A percentile compares a stretch with the other conserved stretches of the same genome.
phyloP scores from a whole-genome alignment of 2,797 vertebrate species.

The Bradypodion ventrale region DNA sequence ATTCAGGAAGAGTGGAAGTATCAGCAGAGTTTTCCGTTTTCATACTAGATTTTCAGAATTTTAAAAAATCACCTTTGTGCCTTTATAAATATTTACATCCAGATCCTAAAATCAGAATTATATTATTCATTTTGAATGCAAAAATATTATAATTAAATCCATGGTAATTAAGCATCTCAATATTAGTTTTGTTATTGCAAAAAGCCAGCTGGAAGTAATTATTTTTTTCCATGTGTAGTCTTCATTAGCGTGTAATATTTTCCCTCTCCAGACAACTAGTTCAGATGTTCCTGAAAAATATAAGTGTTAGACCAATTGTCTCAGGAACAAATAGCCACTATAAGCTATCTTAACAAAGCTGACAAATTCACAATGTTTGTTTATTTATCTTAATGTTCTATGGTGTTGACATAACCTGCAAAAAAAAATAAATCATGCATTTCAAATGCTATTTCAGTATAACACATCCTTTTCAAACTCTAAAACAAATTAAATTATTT shows the following conservation, averaged over 20 bases:
- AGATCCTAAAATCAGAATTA: constrained; percentile 45
- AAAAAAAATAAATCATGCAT: background rate
- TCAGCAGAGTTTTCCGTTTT: constrained; percentile 77
- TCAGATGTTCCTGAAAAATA: constrained; percentile 63
- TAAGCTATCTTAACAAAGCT: constrained; percentile 54
- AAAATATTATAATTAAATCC: constrained; percentile 68
- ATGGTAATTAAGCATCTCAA: constrained; percentile 66
- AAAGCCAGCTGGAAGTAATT: constrained; percentile 75
- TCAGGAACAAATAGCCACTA: constrained; percentile 59
- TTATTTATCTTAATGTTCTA: background rate
- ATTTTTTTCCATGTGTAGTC: constrained; percentile 64
- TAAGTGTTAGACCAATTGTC: constrained; percentile 54
- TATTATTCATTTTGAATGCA: constrained; percentile 51
- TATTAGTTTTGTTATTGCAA: constrained; percentile 71
- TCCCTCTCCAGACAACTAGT: constrained; percentile 51
- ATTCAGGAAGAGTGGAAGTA: constrained; percentile 64
- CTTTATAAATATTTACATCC: constrained; percentile 43
- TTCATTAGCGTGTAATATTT: constrained; percentile 65
- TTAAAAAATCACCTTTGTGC: constrained; percentile 54
- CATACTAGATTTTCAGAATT: constrained; percentile 67
- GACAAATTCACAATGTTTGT: constrained; percentile 19
- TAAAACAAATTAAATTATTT: background rate
- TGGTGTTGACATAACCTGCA: background rate
- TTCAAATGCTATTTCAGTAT: background rate
- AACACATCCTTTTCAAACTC: background rate